Evolutionary conservation across 1,140 invertebrate species (phyloP).

Genomic region (Dysdera silvatica): DNA sequence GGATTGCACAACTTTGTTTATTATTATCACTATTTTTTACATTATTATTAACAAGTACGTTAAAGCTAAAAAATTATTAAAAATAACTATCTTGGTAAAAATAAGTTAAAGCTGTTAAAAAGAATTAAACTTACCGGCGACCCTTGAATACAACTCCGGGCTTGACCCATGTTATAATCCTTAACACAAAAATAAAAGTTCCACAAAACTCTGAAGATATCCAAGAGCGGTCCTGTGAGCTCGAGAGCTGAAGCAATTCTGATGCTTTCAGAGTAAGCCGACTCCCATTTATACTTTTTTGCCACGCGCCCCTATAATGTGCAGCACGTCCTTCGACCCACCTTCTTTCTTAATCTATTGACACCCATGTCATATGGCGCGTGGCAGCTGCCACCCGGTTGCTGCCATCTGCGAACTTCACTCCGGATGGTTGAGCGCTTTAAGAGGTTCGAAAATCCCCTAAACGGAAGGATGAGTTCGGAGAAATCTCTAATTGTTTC

Average conservation of each 20-base stretch:
- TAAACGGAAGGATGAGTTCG: no score
- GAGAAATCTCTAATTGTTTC: no score
- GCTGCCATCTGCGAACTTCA: no score
- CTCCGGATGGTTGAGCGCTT: no score
- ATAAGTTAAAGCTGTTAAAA: not conserved
- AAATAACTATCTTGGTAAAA: no score
- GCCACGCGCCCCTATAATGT: conserved; percentile 12
- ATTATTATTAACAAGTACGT: no score
- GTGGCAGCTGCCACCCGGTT: conserved; percentile 22
- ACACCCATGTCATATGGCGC: conserved; percentile 25
- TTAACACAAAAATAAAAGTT: not conserved
- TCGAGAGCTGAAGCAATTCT: not conserved
- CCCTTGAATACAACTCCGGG: conserved; percentile 25
- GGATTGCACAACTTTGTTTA: no score
- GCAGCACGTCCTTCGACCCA: no score
- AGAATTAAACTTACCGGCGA: conserved; percentile 12
- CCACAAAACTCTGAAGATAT: conserved; percentile 2
- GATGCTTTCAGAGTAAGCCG: not conserved
- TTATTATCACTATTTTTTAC: no score
- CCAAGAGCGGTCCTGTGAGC: conserved; percentile 7
- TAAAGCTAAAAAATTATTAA: no score
- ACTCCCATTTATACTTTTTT: conserved; percentile 3
- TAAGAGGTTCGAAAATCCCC: no score
- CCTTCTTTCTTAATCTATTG: conserved; percentile 16
- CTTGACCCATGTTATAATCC: conserved; percentile 19